Evolutionary conservation across 1,140 invertebrate genomes (phyloP), one percentile per base, ranked within the genome.

Genomic region (Archegozetes longisetosus): DNA sequence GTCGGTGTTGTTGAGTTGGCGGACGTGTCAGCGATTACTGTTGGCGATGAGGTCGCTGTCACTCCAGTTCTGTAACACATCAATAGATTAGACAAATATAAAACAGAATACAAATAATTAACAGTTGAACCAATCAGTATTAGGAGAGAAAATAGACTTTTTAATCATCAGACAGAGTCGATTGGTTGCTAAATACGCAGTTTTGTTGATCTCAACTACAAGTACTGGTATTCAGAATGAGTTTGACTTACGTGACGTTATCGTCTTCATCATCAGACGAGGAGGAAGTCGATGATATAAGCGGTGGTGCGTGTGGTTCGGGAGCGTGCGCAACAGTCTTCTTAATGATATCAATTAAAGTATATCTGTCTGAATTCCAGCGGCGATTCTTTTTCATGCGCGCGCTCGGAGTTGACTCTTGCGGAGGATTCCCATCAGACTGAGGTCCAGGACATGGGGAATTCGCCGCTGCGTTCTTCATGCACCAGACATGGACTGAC

Each of bases 401-500:
- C 6, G 17, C 32, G 32, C 6, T 9, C 17, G 32, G 32, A 6
- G 32, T 40, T 6, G 32, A 9, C 32, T 40, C 32, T 9, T 17
- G 6, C 6, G 6, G 6, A 6, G 32, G 17, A 6, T 40, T 6
- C 6, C 17, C 17, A 17, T 40, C 32, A 9, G 32, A 40, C 17
- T 40, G 32, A 40, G 32, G 32, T 40, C 32, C 32, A 17, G 32
- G 32, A 58, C 57, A 58, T 14, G 47, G 20, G 50, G 49, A 50
- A 3, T 6, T 25, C 12, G 46, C 6, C 2, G 57, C 17, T 2
- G 47, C 17, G 14, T 12, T 27, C 47, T 58, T 58, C n/a, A 49
- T 28, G 25, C 57, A 58, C 57, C 57, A 58, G 12, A 12, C 6
- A 46, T 58, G 57, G 2, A 25, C 23, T 22, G 22, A 58, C 47